A percentile compares a stretch with the other conserved stretches of the same genome.
Conservation (phyloP, 2,888 invertebrate species). For the Cyclophora albipunctata region DNA sequence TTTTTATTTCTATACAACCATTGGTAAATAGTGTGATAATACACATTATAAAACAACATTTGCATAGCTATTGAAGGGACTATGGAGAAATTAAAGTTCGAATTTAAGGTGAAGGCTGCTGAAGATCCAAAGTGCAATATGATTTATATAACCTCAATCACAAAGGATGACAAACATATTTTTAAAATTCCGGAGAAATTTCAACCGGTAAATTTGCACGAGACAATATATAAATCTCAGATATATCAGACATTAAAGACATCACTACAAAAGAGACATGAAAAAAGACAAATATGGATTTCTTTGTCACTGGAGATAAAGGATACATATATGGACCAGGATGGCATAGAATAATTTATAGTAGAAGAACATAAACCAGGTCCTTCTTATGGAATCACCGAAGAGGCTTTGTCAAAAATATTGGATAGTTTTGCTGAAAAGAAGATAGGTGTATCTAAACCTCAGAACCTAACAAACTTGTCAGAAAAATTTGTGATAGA, state of each 20-base stretch:
- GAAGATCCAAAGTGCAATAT: conserved; percentile 19
- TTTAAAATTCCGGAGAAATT: conserved; percentile 15
- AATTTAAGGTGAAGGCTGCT: conserved; percentile 8
- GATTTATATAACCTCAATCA: conserved; percentile 19
- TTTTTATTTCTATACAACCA: not conserved
- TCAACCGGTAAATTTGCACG: conserved; percentile 12
- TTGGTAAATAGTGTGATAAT: not conserved
- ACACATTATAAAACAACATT: conserved; percentile 11
- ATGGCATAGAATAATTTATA: conserved; percentile 13
- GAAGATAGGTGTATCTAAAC: conserved; percentile 6
- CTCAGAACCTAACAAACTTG: conserved; percentile 6
- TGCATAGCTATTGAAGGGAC: conserved; percentile 1
- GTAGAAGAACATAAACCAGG: conserved; percentile 1
- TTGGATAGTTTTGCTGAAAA: conserved; percentile 10
- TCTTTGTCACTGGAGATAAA: conserved; percentile 11
- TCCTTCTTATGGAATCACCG: not conserved
- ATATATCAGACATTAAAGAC: conserved; percentile 13
- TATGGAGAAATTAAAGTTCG: conserved; percentile 14
- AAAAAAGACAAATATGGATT: conserved; percentile 19
- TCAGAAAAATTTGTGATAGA: conserved; percentile 12
- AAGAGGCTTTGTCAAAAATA: conserved; percentile 7
- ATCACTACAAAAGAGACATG: conserved; percentile 14
- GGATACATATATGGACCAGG: conserved; percentile 12
- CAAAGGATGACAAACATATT: conserved; percentile 5
- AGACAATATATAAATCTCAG: conserved; percentile 7